phyloP scores from a whole-genome alignment of 2,888 invertebrate genomes.

The Sarcophaga rosellei region DNA sequence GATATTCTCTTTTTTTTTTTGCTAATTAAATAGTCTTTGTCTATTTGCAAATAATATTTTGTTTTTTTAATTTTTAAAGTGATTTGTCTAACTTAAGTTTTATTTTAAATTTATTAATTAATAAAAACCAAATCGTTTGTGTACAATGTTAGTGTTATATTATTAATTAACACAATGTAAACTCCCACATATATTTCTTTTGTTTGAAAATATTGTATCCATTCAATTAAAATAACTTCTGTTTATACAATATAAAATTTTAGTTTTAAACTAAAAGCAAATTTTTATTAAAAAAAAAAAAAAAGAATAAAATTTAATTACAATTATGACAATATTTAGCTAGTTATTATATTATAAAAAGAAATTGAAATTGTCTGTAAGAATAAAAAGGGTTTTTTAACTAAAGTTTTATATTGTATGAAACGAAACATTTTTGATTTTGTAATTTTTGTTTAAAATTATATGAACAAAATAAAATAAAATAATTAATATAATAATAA shows the following conservation, averaged over 20 bases:
- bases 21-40: not conserved
- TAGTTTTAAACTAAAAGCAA: not conserved
- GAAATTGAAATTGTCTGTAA: constrained; percentile 7
- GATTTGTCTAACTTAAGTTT: not conserved
- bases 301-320: not conserved
- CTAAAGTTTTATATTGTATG: constrained; percentile 58
- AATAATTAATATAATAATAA: constrained; percentile 28
- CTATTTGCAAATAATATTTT: not conserved
- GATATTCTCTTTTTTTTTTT: not conserved
- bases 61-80: constrained; percentile 17
- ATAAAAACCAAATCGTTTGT: constrained; percentile 65
- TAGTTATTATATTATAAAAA: constrained; percentile 19
- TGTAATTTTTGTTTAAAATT: not conserved
- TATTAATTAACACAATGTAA: constrained; percentile 14
- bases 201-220: not conserved
- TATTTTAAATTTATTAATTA: constrained; percentile 46
- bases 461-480: constrained; percentile 6
- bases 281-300: not conserved
- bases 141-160: constrained; percentile 4
- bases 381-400: not conserved
- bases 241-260: constrained; percentile 54
- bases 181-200: not conserved
- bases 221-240: no score
- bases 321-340: constrained; percentile 49
- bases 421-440: not conserved